Base-by-base conservation (phyloP, 2,113 vertebrate genomes). In the Osmerus mordax region DNA sequence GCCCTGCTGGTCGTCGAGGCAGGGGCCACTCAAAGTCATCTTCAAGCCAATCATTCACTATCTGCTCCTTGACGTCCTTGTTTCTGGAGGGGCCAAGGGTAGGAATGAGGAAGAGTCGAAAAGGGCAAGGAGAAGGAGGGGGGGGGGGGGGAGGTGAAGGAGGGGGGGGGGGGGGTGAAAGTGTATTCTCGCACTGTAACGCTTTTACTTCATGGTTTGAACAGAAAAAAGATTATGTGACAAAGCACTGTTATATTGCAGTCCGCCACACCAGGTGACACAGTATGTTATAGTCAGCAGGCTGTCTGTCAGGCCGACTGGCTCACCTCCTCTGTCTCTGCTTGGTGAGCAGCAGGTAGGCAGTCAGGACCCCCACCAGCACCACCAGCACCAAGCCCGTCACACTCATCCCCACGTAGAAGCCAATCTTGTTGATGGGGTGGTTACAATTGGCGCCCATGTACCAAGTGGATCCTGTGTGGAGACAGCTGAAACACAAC, bases 1-100 rank as follows among this genome's bases (percentile, higher is more conserved):
- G 41, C 9, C 41, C 9, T 11, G 41, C 41, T 9, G 41, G 9
- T 47, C 41, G 41, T 47, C 8, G 7, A 47, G 58, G 25, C 29
- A 70, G 5, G 11, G 76, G 70, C 82, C 82, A 87, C 58, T 76
- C 75, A 74, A 87, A 79, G 36, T 87, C 80, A 16, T 83, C 77
- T 0, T 87, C 73, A 19, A 81, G 51, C 85, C 82, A 87, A 36
- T 83, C 65, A 28, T 83, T 79, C 32, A 84, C 73, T 29, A 71
- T 69, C 1, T 72, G 54, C 18, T 62, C 15, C 29, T 80, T 79
- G 21, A 8, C 58, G 63, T 83, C 81, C 21, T 81, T 81, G 32
- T 61, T 56, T 58, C 83, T 85, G 53, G 41, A 47, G 41, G 41
- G 54, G 16, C 16, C 2, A 16, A 55, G 53, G 53, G 19, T 25